Base-by-base conservation (phyloP, 2,113 vertebrate genomes). In the Pandion haliaetus region DNA sequence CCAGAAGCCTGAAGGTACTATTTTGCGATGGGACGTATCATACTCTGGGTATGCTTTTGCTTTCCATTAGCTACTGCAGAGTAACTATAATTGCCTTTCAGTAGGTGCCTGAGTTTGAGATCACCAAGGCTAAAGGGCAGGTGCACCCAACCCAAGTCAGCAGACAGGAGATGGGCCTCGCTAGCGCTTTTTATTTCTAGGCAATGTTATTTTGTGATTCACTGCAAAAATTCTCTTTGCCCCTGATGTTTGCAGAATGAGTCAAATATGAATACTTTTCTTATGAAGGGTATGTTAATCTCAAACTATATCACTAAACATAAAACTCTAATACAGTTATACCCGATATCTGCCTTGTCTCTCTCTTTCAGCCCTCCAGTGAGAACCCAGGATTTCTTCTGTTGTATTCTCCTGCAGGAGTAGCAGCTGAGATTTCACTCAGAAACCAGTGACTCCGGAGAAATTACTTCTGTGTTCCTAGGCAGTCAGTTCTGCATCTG, bases 121-220 rank as follows among this genome's bases (percentile, higher is more conserved):
- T 93, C 58, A 61, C 58, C 29, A 12, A 93, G 74, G 91, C 62
- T 85, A 47, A 78, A 82, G 78, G 47, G 72, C 31, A 61, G 34
- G 62, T 82, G 40, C 70, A 76, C n/a, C 84, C 92, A 87, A 1
- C 47, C 65, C 61, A 20, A 72, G 61, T 9, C 54, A 66, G 76
- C 63, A 36, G 25, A 66, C 63, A 50, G 82, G 61, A 89, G 77
- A 82, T 69, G 65, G 62, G 76, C 74, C 86, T 82, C 8, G 3
- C 21, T 26, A 69, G 44, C 1, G 2, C 49, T 45, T 94, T 70
- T 61, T 59, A 23, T 82, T 91, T 84, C 82, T 36, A 73, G 36
- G 10, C 47, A 65, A 11, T 34, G 77, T 69, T 82, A 61, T 70
- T 94, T 59, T 77, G 72, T 96, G 91, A 94, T 95, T 97, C 96